Conservation (phyloP, 2,113 vertebrate species). For the Todiramphus saurophagus region DNA sequence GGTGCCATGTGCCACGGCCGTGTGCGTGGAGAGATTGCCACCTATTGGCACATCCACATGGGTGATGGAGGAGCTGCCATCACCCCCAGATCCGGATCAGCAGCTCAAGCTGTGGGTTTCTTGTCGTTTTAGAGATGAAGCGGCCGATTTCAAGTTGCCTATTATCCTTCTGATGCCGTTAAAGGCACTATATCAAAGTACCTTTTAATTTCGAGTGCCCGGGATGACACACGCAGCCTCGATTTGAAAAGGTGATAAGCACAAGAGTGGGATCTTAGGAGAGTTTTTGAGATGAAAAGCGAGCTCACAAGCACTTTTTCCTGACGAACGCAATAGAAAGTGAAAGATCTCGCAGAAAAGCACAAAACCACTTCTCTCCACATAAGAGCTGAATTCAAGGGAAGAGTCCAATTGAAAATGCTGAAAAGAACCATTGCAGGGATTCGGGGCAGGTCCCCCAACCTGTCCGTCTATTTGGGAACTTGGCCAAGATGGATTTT, state of each 20-base stretch:
- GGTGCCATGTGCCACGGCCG: neutral
- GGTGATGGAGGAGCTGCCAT: neutral
- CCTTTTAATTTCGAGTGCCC: conserved; percentile 43
- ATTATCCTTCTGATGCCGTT: neutral
- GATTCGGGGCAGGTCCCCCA: too few species aligned
- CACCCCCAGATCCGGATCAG: neutral
- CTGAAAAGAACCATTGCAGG: neutral
- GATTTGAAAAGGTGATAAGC: conserved; percentile 27
- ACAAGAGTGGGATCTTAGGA: neutral
- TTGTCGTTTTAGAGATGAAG: neutral
- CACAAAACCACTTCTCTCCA: neutral
- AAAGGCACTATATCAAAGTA: neutral
- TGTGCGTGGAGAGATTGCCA: conserved; percentile 2
- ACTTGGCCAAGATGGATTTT: neutral
- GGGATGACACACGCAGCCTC: neutral
- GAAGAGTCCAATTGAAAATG: accelerated
- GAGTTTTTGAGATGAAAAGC: conserved; percentile 30
- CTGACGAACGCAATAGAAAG: neutral
- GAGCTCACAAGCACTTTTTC: neutral
- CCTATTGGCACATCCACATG: neutral
- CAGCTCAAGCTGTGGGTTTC: neutral
- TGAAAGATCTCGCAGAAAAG: neutral
- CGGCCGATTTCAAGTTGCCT: neutral
- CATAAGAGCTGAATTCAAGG: neutral
- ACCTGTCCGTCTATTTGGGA: accelerated